Base-by-base conservation (phyloP, 2,797 vertebrate species). In the Oreochromis grahami region DNA sequence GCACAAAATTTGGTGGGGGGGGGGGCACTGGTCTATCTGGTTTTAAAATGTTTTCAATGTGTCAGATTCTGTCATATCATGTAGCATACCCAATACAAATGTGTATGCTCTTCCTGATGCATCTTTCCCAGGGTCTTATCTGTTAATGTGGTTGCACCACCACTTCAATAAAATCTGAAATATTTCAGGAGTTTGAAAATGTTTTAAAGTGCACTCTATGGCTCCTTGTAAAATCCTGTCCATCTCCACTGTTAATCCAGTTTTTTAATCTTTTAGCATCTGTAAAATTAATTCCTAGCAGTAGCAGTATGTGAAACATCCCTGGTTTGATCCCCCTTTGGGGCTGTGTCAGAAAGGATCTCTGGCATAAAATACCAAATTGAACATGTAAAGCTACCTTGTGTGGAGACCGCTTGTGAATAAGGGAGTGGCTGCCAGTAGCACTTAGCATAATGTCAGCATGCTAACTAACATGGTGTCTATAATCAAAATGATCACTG, bases 241-340 rank as follows among this genome's bases (percentile, higher is more conserved):
- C 51, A 12, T 52, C 51, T 5, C 51, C 51, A 11, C n/a, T 21
- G 51, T 21, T 52, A 52, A 21, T 21, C n/a, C 12, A 5, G n/a
- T 21, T 7, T 8, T 15, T 48, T 17, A 15, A 48, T 48, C 13
- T 48, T 17, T 15, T 7, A 12, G 38, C 38, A 12, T 41, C 43
- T 45, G 43, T 45, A 45, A 45, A 45, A 45, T 14, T 6, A 45
- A 51, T n/a, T 52, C 19, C 19, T 52, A 43, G 21, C 38, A 43
- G 63, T 38, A 1, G 1, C 36, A 9, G n/a, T 68, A 43, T 1
- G 63, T 43, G 38, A 68, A 68, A 2, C 21, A 68, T 68, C 0
- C 36, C 36, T 24, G 38, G 36, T 68, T 68, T 68, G 63, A 43
- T 24, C 8, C 13, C 2, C 2, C 38, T 24, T 24, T 43, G 36